These are phyloP conservation scores for Halcyon senegalensis DNA, from an alignment of 2,113 vertebrate species.

Conservation along the genomic window DNA sequence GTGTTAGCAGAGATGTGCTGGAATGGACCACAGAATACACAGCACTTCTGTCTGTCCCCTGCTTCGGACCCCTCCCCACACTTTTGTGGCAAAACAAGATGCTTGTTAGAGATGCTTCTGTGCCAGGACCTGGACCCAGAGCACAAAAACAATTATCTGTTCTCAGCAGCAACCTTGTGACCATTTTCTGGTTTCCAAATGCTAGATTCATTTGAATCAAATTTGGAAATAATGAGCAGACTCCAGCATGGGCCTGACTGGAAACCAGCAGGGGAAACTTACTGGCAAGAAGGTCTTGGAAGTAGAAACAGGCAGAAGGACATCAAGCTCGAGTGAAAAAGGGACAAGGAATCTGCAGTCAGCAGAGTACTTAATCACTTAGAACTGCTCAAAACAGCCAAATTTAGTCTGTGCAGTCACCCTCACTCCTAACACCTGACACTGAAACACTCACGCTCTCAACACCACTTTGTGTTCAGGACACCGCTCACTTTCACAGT, in stretches of 20 bases:
- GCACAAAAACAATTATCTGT: not conserved
- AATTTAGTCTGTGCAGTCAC: conserved; percentile 28
- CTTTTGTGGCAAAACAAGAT: not conserved
- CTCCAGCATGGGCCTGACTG: not conserved
- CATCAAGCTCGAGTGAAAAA: not conserved
- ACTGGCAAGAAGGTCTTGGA: not conserved
- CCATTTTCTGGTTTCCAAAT: not conserved
- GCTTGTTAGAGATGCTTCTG: not conserved
- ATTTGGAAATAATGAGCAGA: not conserved
- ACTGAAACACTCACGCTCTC: not conserved
- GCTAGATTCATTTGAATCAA: not conserved
- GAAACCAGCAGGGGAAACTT: not conserved
- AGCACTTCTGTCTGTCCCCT: not conserved
- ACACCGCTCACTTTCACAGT: not conserved
- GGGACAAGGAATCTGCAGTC: not conserved
- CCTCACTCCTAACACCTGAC: not conserved
- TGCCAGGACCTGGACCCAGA: not conserved
- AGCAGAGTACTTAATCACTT: not conserved
- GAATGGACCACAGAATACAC: not conserved
- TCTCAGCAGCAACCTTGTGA: not conserved
- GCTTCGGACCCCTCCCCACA: not conserved
- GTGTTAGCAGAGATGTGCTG: not conserved
- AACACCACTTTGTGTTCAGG: not conserved
- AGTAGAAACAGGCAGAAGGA: not conserved
- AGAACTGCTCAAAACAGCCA: not conserved